These are phyloP conservation scores for Bursaphelenchus okinawaensis DNA, from an alignment of 2,888 invertebrate species.

Conservation along the genomic window DNA sequence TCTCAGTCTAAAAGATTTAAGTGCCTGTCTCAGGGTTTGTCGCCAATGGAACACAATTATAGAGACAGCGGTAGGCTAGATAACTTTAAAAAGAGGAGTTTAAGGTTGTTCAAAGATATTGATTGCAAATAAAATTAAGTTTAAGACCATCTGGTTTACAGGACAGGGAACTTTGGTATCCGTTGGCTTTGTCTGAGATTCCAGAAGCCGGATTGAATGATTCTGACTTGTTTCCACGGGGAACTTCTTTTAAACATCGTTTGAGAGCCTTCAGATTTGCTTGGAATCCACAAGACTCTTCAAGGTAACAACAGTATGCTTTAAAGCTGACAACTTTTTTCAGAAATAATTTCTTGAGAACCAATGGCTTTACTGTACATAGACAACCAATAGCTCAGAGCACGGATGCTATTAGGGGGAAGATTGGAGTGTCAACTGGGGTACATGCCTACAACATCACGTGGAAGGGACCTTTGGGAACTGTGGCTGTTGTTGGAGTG, in stretches of 20 bases:
- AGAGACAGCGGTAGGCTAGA: constrained; percentile 61
- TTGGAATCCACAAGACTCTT: constrained; percentile 95
- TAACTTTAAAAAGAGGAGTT: neutral
- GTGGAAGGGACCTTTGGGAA: constrained; percentile 78
- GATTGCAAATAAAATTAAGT: too few relatives aligned
- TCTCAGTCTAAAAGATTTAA: constrained; percentile 66
- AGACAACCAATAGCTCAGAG: constrained; percentile 97
- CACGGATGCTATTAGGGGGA: constrained; percentile 82
- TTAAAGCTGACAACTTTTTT: neutral
- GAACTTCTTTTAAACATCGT: constrained; percentile 85
- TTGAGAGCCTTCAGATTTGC: constrained; percentile 85
- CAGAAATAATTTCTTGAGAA: constrained; percentile 87
- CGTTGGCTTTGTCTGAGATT: constrained; percentile 59
- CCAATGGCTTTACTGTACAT: constrained; percentile 93
- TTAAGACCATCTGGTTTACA: too few relatives aligned
- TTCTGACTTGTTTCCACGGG: constrained; percentile 80
- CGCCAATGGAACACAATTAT: constrained; percentile 84
- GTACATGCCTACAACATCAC: constrained; percentile 49
- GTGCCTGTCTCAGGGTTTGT: constrained; percentile 84
- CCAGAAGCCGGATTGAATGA: constrained; percentile 76
- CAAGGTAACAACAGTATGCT: constrained; percentile 60
- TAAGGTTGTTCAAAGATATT: too few relatives aligned
- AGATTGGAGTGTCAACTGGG: constrained; percentile 62
- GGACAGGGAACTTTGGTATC: constrained; percentile 5
- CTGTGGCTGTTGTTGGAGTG: constrained; percentile 92